Evolutionary conservation across 2,888 invertebrate species (phyloP).

Genomic region (Drosophila atroscutellata): DNA sequence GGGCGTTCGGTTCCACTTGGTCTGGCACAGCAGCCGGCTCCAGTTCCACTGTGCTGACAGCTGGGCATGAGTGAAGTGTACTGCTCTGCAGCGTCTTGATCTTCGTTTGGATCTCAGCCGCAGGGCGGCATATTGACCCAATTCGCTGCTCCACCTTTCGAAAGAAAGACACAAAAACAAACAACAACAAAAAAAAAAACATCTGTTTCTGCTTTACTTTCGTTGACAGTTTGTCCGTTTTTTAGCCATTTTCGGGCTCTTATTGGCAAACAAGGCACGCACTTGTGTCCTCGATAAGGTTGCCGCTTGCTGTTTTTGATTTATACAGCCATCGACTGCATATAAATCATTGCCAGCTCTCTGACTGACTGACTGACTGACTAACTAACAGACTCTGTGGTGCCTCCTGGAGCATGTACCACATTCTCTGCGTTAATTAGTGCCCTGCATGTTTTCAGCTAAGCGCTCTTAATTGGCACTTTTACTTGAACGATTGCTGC

Average conservation of each 20-base stretch:
- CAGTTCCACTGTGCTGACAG: constrained; percentile 63
- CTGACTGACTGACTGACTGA: constrained; percentile 42
- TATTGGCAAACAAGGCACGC: constrained; percentile 71
- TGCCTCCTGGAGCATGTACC: constrained; percentile 16
- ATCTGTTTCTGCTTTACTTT: constrained; percentile 74
- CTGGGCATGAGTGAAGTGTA: constrained; percentile 54
- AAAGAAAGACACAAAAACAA: constrained; percentile 13
- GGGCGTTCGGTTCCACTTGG: constrained; percentile 69
- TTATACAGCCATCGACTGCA: constrained; percentile 61
- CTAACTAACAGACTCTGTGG: constrained; percentile 15
- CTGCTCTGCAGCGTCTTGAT: constrained; percentile 39
- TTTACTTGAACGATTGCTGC: constrained; percentile 66
- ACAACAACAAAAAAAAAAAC: constrained; percentile 28
- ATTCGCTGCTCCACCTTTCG: constrained; percentile 65
- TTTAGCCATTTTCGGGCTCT: constrained; percentile 17
- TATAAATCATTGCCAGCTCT: constrained; percentile 60
- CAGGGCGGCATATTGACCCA: constrained; percentile 74
- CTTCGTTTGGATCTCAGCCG: constrained; percentile 42
- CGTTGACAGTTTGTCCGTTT: constrained; percentile 70
- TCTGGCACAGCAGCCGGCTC: constrained; percentile 44
- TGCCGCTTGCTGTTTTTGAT: constrained; percentile 57
- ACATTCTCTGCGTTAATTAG: constrained; percentile 68
- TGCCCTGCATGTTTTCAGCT: constrained; percentile 45
- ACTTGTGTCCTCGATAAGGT: constrained; percentile 75
- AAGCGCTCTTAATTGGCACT: constrained; percentile 73